A percentile compares a stretch with the other conserved stretches of the same genome.
These are phyloP conservation scores for Enteromius paludinosus DNA, from an alignment of 2,797 vertebrate genomes.

Conservation along the genomic window DNA sequence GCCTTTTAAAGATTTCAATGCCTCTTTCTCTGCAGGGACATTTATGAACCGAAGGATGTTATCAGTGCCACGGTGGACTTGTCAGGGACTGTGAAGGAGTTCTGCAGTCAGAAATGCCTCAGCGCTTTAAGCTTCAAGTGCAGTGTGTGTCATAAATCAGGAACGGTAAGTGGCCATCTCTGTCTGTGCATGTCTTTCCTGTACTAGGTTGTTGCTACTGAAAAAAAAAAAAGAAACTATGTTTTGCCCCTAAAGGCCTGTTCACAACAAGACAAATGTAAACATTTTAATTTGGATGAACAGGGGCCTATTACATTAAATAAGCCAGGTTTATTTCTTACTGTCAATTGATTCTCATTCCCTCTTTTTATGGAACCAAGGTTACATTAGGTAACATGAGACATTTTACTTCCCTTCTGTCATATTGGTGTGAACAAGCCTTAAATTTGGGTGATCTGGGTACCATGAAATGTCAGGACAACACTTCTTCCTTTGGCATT, in stretches of 20 bases:
- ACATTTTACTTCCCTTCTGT: background rate
- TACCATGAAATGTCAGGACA: background rate
- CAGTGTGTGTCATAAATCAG: slow-evolving; percentile 90
- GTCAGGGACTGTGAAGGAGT: slow-evolving; percentile 85
- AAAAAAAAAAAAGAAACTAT: background rate
- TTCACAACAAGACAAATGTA: background rate
- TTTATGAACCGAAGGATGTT: slow-evolving; percentile 89
- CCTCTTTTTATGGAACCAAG: background rate
- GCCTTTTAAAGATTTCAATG: background rate
- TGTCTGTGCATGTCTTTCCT: background rate
- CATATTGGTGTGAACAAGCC: background rate
- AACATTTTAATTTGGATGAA: background rate
- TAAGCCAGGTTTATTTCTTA: background rate
- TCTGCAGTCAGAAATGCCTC: slow-evolving; percentile 92
- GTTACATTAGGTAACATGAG: background rate
- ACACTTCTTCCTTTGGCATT: background rate
- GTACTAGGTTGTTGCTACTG: background rate
- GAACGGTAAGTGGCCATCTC: slow-evolving; percentile 79
- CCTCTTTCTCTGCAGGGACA: slow-evolving; percentile 76
- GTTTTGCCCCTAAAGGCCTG: background rate
- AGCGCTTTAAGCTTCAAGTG: slow-evolving; percentile 86
- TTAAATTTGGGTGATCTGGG: background rate
- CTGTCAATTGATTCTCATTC: background rate
- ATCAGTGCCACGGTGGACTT: slow-evolving; percentile 89
- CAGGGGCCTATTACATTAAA: background rate